Evolutionary conservation across 1,140 invertebrate species (phyloP), one percentile per base, ranked within the genome.

Genomic region (Protaetia brevitarsis): DNA sequence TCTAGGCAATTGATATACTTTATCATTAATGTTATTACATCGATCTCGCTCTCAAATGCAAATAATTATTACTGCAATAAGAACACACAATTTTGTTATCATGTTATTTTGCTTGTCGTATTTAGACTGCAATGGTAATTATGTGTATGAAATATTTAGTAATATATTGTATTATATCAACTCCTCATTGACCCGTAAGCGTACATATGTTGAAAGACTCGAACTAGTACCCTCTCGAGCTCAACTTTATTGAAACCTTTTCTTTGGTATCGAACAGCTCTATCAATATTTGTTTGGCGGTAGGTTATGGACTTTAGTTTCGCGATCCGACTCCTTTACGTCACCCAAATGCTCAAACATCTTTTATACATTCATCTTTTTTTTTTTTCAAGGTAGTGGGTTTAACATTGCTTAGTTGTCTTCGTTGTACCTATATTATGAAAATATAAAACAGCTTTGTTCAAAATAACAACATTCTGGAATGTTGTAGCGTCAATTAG

Each of bases 241-340:
- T 51, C 41, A n/a, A n/a, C 13, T 19, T 51, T 51, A 51, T 51
- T 51, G 41, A 51, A 51, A 51, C 19, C 11, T 19, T 51, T 16
- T 23, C 6, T 41, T 41, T n/a, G n/a, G n/a, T n/a, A 23, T 51
- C 16, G 21, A 51, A 51, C 11, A 11, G 13, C 16, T 51, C 26
- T 51, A 51, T 51, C 41, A 51, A 16, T 37, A 13, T 19, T 19
- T 5, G 41, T 51, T 51, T 51, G 41, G 11, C 26, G 41, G 19
- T 51, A 51, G 41, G 41, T 51, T 51, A 51, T 51, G 41, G 41
- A 51, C 41, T 51, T 51, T 51, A 51, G 26, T 19, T 51, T 51
- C 11, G 41, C n/a, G n/a, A n/a, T n/a, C n/a, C n/a, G n/a, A n/a
- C 41, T 51, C 11, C 19, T 23, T 11, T 19, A 51, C n/a, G n/a